phyloP scores from a whole-genome alignment of 23 tunicate species.

The Botrylloides violaceus region DNA sequence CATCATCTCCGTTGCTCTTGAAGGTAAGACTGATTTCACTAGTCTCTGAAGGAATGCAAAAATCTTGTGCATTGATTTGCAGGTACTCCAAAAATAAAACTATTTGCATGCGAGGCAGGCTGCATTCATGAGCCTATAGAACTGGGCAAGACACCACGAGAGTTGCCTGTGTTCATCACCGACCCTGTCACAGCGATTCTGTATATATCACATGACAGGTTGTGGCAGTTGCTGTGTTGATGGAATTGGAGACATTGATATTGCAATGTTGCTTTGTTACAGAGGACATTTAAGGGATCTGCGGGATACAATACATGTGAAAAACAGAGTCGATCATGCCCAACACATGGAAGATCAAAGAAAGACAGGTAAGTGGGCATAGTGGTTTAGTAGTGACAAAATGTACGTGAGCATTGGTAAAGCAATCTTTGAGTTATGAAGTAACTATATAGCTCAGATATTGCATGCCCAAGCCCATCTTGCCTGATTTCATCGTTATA shows the following conservation, averaged over 20 bases:
- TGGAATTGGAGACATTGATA: background rate
- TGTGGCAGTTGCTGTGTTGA: background rate
- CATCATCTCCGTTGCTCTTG: conserved; percentile 36
- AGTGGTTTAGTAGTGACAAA: background rate
- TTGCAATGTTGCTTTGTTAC: background rate
- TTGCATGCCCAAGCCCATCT: no score
- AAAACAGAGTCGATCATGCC: conserved; percentile 38
- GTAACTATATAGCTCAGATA: no score
- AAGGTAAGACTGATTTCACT: conserved; percentile 7
- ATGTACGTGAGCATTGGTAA: background rate
- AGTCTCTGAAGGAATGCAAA: background rate
- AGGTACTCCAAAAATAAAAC: conserved; percentile 23
- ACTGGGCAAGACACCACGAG: conserved; percentile 18
- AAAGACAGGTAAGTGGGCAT: background rate
- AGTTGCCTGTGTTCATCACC: conserved; percentile 70
- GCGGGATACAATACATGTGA: conserved; percentile 64
- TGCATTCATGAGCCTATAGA: conserved; percentile 30
- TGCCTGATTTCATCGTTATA: background rate
- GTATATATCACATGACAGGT: conserved; percentile 83
- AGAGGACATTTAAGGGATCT: conserved; percentile 58
- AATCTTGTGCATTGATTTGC: background rate
- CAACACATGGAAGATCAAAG: conserved; percentile 52
- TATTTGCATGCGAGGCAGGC: conserved; percentile 90
- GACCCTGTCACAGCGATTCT: conserved; percentile 73
- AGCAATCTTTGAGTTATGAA: no score